These are phyloP conservation scores for Deroptyus accipitrinus DNA, from an alignment of 2,113 vertebrate species.

Conservation along the genomic window DNA sequence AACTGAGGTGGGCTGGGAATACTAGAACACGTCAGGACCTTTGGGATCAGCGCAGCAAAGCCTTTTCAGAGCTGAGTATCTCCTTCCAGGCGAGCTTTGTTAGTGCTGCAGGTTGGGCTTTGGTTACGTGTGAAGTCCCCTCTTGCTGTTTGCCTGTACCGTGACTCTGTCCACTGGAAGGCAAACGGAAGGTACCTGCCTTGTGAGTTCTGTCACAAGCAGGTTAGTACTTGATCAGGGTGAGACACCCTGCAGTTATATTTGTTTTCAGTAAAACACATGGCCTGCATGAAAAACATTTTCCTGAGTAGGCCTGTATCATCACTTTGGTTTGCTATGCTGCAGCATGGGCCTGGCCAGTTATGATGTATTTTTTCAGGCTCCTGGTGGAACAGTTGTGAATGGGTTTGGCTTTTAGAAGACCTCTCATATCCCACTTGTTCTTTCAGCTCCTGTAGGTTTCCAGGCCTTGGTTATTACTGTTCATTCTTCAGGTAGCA, in stretches of 20 bases:
- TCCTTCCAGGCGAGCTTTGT: background rate
- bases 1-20: background rate
- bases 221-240: background rate
- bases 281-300: fast-evolving
- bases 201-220: background rate
- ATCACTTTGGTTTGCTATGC: background rate
- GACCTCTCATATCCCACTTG: background rate
- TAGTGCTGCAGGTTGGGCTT: background rate
- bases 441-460: background rate
- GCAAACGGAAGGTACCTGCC: fast-evolving
- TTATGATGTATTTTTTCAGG: background rate
- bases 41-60: background rate
- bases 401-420: background rate
- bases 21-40: background rate
- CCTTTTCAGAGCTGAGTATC: background rate
- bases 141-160: background rate
- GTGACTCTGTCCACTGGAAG: fast-evolving
- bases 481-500: background rate
- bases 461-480: background rate
- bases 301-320: background rate
- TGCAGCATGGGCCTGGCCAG: background rate
- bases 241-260: background rate
- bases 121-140: fast-evolving
- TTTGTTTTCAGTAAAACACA: background rate
- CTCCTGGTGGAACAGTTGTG: too few species aligned